Percentiles rank a stretch among this genome's conserved stretches.
These are phyloP conservation scores for Cecropterus lyciades DNA, from an alignment of 1,140 invertebrate species.

Conservation along the genomic window DNA sequence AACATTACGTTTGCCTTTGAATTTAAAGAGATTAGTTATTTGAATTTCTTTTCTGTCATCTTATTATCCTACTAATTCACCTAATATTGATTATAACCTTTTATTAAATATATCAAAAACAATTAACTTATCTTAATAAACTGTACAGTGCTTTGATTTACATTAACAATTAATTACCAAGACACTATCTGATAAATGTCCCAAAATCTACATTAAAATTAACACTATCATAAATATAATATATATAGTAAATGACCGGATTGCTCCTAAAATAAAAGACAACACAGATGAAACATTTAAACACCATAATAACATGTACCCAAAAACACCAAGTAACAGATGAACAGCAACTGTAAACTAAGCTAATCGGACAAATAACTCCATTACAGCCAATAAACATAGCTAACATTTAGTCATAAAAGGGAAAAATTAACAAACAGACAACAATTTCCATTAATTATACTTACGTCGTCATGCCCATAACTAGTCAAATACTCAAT, in stretches of 20 bases:
- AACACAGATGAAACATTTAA: neutral
- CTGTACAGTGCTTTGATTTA: constrained; percentile 1
- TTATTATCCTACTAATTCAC: too few relatives aligned
- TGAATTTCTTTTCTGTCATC: too few relatives aligned
- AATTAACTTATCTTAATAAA: too few relatives aligned
- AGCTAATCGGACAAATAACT: constrained; percentile 35
- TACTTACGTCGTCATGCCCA: constrained; percentile 35
- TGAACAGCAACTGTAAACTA: constrained; percentile 23
- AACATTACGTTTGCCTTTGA: neutral
- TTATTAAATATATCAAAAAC: too few relatives aligned
- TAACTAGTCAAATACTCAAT: constrained; percentile 1
- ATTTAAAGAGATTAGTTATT: constrained; percentile 15
- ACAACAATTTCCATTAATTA: constrained; percentile 23
- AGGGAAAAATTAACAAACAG: constrained; percentile 12
- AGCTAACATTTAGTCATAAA: constrained; percentile 40
- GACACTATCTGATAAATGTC: constrained; percentile 4
- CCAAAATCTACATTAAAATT: constrained; percentile 16
- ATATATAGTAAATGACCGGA: constrained; percentile 6
- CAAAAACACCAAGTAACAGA: constrained; percentile 14
- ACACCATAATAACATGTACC: neutral
- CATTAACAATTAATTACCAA: neutral
- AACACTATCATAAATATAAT: constrained; percentile 2
- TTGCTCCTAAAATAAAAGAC: constrained; percentile 3
- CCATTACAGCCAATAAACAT: constrained; percentile 42
- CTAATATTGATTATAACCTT: too few relatives aligned